A percentile compares a stretch with the other conserved stretches of the same genome.
Evolutionary conservation across 2,888 invertebrate species (phyloP).

Genomic region (Melanostoma mellinum): DNA sequence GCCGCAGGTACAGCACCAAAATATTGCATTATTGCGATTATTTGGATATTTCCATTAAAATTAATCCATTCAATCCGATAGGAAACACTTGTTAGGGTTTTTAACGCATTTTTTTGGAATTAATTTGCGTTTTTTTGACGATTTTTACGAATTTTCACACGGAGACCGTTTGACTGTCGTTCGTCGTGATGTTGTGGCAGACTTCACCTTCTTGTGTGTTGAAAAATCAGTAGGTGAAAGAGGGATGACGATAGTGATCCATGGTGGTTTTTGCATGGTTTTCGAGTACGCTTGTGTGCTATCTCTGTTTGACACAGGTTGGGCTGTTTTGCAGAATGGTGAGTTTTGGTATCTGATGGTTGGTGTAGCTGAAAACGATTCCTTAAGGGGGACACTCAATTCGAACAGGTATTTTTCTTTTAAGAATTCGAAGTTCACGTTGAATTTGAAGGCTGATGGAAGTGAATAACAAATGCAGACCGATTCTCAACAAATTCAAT

Average conservation of each 20-base stretch:
- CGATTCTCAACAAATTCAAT: too few species aligned
- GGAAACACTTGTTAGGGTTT: constrained; percentile 55
- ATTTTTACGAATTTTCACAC: constrained; percentile 67
- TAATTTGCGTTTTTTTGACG: constrained; percentile 49
- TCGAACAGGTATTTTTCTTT: not conserved
- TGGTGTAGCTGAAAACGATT: not conserved
- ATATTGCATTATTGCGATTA: constrained; percentile 63
- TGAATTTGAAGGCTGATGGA: too few species aligned
- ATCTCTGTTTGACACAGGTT: constrained; percentile 34
- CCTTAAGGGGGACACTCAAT: not conserved
- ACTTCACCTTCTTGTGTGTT: constrained; percentile 75
- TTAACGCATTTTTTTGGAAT: constrained; percentile 58
- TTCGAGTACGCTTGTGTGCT: constrained; percentile 42
- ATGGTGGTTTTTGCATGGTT: constrained; percentile 43
- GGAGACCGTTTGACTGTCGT: constrained; percentile 64
- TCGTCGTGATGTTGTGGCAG: constrained; percentile 77
- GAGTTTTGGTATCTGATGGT: constrained; percentile 26
- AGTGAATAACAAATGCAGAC: too few species aligned
- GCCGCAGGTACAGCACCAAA: constrained; percentile 62
- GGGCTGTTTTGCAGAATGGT: constrained; percentile 17
- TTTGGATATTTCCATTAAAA: constrained; percentile 30
- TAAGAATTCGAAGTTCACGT: too few species aligned
- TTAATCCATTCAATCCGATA: constrained; percentile 57
- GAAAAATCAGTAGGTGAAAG: constrained; percentile 60
- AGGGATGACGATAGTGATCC: constrained; percentile 47